Evolutionary conservation across 2,888 invertebrate species (phyloP).

Genomic region (Leptothorax acervorum): DNA sequence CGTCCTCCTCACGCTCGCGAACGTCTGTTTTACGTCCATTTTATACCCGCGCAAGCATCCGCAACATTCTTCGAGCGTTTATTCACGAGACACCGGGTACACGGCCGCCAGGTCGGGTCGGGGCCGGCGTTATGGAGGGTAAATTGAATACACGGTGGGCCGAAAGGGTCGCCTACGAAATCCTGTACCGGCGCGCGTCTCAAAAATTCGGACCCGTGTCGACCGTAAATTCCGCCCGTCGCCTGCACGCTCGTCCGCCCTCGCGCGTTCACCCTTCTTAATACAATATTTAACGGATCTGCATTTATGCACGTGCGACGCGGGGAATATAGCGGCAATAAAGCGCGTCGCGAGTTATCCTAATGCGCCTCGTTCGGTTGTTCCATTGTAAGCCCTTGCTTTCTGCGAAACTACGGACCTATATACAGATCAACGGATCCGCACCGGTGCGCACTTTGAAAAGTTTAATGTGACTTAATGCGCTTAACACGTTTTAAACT

Average conservation of each 20-base stretch:
- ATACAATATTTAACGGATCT: conserved; percentile 44
- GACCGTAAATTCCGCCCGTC: conserved; percentile 53
- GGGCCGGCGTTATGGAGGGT: conserved; percentile 5
- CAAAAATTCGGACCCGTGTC: conserved; percentile 38
- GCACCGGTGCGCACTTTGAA: background rate
- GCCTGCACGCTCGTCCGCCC: conserved; percentile 28
- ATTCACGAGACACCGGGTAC: conserved; percentile 56
- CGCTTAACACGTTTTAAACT: background rate
- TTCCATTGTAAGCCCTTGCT: background rate
- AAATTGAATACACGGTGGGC: conserved; percentile 53
- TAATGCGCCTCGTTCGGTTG: background rate
- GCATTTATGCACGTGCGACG: conserved; percentile 37
- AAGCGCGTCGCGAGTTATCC: conserved; percentile 27
- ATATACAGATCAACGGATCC: background rate
- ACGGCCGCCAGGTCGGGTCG: conserved; percentile 26
- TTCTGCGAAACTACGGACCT: conserved; percentile 16
- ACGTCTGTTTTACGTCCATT: conserved; percentile 59
- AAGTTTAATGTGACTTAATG: background rate
- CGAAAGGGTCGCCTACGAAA: conserved; percentile 44
- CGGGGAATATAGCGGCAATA: background rate
- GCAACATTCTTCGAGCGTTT: conserved; percentile 56
- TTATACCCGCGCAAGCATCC: conserved; percentile 56
- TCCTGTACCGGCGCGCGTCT: conserved; percentile 27
- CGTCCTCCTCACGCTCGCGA: conserved; percentile 46
- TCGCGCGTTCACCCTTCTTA: background rate